Evolutionary conservation across 2,797 vertebrate species (phyloP), one percentile per base, ranked within the genome.

Genomic region (Alfaro cultratus): DNA sequence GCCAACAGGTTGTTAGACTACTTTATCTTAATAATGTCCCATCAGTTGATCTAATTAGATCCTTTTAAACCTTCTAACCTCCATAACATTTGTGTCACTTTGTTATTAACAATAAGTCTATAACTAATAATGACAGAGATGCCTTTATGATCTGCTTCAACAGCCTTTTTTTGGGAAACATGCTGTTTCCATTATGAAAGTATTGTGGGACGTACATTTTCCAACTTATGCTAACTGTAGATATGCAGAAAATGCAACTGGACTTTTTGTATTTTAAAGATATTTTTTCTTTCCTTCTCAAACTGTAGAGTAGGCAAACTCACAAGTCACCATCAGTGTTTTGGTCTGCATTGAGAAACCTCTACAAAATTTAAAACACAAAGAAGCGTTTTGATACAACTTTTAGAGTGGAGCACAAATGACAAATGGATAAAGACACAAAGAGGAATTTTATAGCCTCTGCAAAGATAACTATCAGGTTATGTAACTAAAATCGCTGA

Each of bases 401-500:
- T 41, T 71, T 64, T 26, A 36, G 49, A 68, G 71, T 41, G 45
- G 75, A 51, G 70, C 43, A 72, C 71, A 11, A 79, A 64, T 64
- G 70, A 75, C 15, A 0, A 81, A 78, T 43, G 39, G 73, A 83
- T 75, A 43, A 84, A 81, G 75, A 85, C 73, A 80, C 75, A 75
- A 71, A 43, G 79, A 78, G 10, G 68, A 77, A 13, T 79, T 87
- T 85, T 85, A 87, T 72, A 75, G 74, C 79, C 78, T 79, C 36
- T 62, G 79, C 87, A 72, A 82, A 86, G 89, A 87, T 83, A 76
- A 76, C 12, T 71, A 86, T 91, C 79, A 75, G 80, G 68, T 88
- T 83, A 81, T 73, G 77, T 81, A 86, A 85, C 83, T 76, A 57
- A 80, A 93, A 80, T 79, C 21, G 81, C 90, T 90, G 93, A 91